A percentile compares a stretch with the other conserved stretches of the same genome.
Conservation (phyloP, 2,797 vertebrate species). For the Lepilemur ruficaudatus region DNA sequence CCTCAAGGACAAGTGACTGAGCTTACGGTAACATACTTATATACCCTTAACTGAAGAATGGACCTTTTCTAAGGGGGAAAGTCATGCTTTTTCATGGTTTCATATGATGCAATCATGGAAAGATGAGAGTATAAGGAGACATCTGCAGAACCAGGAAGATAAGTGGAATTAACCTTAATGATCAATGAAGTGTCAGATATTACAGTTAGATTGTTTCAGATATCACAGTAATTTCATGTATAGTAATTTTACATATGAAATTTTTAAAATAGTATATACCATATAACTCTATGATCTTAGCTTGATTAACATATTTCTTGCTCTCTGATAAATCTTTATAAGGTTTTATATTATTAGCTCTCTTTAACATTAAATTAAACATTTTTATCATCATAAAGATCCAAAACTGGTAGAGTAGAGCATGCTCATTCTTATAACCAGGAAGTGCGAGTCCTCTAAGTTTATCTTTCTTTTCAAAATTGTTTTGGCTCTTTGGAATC, state of each 20-base stretch:
- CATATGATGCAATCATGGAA: background rate
- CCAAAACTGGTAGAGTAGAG: background rate
- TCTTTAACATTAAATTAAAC: background rate
- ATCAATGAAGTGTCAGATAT: background rate
- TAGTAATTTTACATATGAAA: background rate
- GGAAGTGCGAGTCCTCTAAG: background rate
- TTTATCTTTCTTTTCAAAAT: background rate
- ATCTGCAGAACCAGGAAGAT: background rate
- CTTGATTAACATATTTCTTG: background rate
- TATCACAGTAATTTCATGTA: background rate
- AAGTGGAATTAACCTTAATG: background rate
- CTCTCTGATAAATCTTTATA: background rate
- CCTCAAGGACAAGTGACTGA: no score
- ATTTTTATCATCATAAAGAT: background rate
- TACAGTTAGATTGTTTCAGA: background rate
- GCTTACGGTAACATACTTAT: background rate
- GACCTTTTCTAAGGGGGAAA: background rate
- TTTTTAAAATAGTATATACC: background rate
- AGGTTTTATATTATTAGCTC: background rate
- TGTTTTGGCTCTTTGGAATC: background rate
- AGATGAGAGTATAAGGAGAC: background rate
- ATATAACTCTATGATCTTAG: background rate
- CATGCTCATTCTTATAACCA: background rate
- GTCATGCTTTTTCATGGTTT: conserved; percentile 11
- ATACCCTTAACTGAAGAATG: background rate